Base-by-base conservation (phyloP, 2,797 vertebrate genomes). In the Sardinella longiceps region DNA sequence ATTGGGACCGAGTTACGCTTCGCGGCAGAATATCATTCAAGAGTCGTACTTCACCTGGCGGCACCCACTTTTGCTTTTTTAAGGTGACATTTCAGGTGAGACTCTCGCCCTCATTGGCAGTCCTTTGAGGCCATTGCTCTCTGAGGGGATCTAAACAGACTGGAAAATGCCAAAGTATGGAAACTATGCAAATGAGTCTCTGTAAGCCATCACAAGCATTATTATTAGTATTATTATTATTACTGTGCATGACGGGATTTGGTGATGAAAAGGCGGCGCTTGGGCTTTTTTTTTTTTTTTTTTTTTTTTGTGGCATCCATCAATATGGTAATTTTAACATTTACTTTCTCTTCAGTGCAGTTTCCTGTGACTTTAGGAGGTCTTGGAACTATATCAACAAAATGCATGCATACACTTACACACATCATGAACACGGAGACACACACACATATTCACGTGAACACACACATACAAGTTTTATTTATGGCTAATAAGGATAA, bases 301-400 rank as follows among this genome's bases (percentile, higher is more conserved):
- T 95, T 95, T 94, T 92, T n/a, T 95, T 95, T 94, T 92, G 92
- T 91, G 92, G 89, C 94, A 94, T 94, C 94, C 92, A 96, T 96
- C 96, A 96, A 96, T 96, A 97, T 96, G 96, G 87, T 97, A 97
- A 97, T 97, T 97, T 97, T 96, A 97, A 95, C 96, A 97, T 97
- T 97, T 97, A 93, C 91, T 91, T 93, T 90, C 88, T 93, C 92
- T 93, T 92, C 94, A 91, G 90, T 92, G 92, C 91, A 90, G 89
- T 92, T 92, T 90, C 86, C 89, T 90, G 85, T 90, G 86, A 88
- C 80, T 74, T 37, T 70, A 33, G 15, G 66, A 70, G 37, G 66
- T 30, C 30, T 33, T 77, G 70, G 15, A 39, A 39, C 70, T 43
- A 37, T 20, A 77, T 20, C 33, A 74, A 33, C 33, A 39, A 43